phyloP scores from a whole-genome alignment of 2,797 vertebrate genomes.

The Pygocentrus nattereri region DNA sequence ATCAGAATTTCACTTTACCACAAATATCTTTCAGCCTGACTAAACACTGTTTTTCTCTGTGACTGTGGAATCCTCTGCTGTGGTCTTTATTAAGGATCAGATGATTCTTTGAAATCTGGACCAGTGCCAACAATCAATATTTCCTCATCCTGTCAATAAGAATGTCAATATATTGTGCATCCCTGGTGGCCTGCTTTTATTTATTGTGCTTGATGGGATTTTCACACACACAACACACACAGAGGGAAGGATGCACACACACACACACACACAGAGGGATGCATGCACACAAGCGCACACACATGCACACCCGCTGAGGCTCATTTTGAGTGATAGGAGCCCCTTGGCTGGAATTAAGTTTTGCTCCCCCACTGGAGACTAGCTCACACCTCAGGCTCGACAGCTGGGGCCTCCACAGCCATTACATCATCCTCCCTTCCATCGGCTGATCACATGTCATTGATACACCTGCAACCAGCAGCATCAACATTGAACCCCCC shows the following conservation, averaged over 20 bases:
- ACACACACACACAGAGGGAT: conserved; percentile 9
- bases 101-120: not conserved
- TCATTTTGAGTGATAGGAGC: conserved; percentile 48
- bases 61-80: not conserved
- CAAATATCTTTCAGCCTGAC: not conserved
- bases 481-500: conserved; percentile 65
- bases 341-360: conserved; percentile 37
- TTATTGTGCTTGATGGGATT: not conserved
- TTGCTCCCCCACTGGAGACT: conserved; percentile 63
- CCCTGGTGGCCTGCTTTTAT: not conserved
- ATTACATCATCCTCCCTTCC: conserved; percentile 83
- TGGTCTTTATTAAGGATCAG: not conserved
- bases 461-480: conserved; percentile 77
- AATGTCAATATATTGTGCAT: not conserved
- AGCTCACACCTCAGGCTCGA: conserved; percentile 81
- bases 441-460: conserved; percentile 71
- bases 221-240: not conserved
- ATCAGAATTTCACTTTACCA: not conserved
- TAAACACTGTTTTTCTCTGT: not conserved
- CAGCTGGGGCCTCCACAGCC: conserved; percentile 81
- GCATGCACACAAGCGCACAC: conserved; percentile 18
- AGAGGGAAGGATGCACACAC: not conserved
- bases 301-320: conserved; percentile 35
- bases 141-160: not conserved
- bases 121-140: not conserved